Evolutionary conservation across 53 echinoderm and acorn worm genomes (phyloP), one percentile per base, ranked within the genome.

Genomic region (Arbacia lixula): DNA sequence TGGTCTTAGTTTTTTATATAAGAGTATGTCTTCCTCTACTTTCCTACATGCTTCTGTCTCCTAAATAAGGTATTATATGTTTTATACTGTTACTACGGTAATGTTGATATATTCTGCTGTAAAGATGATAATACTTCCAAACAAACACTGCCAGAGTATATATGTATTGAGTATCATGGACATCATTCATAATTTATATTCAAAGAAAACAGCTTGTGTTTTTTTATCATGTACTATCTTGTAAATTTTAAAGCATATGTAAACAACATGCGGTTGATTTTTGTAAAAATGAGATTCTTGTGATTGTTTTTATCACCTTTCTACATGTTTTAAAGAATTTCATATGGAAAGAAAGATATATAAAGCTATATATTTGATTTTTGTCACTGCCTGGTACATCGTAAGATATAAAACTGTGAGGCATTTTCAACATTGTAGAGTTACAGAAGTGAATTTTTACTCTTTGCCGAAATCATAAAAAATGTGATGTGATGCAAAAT

Each of bases 221-320:
- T n/a, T n/a, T n/a, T 69, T 69, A 69, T 12, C 5, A 4, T 41
- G 41, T 69, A 43, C 69, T 69, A 42, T 69, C 26, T 27, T 69
- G 69, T 69, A 41, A 34, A 64, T 64, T 64, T 33, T 32, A 64
- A 14, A 64, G 28, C 46, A 69, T 66, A 66, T 38, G 39, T 36
- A 66, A 66, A 24, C 37, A 66, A 66, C 66, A 66, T 69, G 69
- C 29, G 69, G 69, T 69, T 69, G 69, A 69, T 69, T 28, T n/a
- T 41, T 36, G 37, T 69, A 42, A 28, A 24, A 43, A 24, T 39
- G 17, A 28, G 21, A 69, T 69, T 39, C 22, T 42, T 28, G 28
- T 39, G 40, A 68, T 62, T 68, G 67, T 69, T 43, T 20, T 42
- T 28, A 42, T 39, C 43, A 68, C 33, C 41, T 36, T 69, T 43